Evolutionary conservation across 2,113 vertebrate species (phyloP).

Genomic region (Engystomops pustulosus): DNA sequence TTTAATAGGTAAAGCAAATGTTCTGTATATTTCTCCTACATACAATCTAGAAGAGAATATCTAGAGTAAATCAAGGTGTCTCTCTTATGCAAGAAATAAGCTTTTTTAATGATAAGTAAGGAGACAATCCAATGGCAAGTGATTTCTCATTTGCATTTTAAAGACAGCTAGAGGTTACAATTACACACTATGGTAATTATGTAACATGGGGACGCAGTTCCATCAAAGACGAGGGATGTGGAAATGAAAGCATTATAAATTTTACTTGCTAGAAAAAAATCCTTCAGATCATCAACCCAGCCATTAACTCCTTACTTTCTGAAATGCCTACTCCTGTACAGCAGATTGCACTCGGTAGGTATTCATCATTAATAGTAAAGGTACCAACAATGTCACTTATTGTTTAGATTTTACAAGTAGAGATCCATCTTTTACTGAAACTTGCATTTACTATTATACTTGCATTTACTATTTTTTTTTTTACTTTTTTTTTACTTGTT

Average conservation of each 20-base stretch:
- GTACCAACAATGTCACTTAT: too few species aligned
- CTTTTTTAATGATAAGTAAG: neutral
- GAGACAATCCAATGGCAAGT: neutral
- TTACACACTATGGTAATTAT: conserved; percentile 12
- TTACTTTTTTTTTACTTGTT: too few species aligned
- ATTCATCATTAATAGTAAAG: neutral
- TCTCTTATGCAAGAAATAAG: neutral
- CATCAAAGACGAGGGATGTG: conserved; percentile 6
- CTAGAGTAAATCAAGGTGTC: neutral
- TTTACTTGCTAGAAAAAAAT: neutral
- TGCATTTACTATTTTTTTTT: too few species aligned
- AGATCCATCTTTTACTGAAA: too few species aligned
- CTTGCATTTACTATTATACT: too few species aligned
- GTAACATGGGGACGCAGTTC: neutral
- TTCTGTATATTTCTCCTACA: neutral
- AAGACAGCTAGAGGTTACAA: conserved; percentile 15
- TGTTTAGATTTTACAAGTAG: too few species aligned
- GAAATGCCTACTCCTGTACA: neutral
- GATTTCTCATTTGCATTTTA: conserved; percentile 15
- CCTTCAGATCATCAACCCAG: neutral
- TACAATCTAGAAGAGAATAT: neutral
- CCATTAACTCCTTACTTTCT: neutral
- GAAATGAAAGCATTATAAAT: conserved; percentile 20
- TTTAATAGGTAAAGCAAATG: too few species aligned
- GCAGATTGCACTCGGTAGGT: neutral